Conservation (phyloP, 2,113 vertebrate genomes). For the Zingel zingel region DNA sequence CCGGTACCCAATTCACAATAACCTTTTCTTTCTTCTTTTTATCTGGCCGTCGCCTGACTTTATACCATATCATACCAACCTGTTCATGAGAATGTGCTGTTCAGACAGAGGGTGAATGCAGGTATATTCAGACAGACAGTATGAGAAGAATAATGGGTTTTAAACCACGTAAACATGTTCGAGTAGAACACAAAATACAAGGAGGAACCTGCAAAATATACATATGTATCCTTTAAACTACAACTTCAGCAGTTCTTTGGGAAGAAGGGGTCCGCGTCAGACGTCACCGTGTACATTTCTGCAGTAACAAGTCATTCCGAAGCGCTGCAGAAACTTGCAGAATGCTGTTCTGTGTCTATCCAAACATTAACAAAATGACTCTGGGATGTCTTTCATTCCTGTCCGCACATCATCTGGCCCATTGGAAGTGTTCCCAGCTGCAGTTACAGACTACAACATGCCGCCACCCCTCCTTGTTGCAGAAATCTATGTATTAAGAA, state of each 20-base stretch:
- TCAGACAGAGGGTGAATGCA: too few relatives aligned
- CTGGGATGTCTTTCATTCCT: conserved; percentile 18
- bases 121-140: too few relatives aligned
- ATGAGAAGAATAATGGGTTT: too few relatives aligned
- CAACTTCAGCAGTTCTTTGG: not conserved
- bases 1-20: too few relatives aligned
- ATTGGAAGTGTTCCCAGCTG: conserved; percentile 45
- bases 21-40: too few relatives aligned
- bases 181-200: too few relatives aligned
- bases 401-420: conserved; percentile 22
- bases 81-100: too few relatives aligned
- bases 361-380: not conserved
- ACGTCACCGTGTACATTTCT: not conserved
- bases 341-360: not conserved
- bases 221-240: not conserved
- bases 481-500: conserved; percentile 33
- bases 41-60: too few relatives aligned
- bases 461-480: not conserved
- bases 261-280: conserved; percentile 24
- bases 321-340: conserved; percentile 46
- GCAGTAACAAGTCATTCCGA: not conserved
- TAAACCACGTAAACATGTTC: too few relatives aligned
- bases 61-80: too few relatives aligned
- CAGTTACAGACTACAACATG: conserved; percentile 36
- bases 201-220: too few relatives aligned